Evolutionary conservation across 2,797 vertebrate species (phyloP).

Genomic region (Pangasius krempfi): DNA sequence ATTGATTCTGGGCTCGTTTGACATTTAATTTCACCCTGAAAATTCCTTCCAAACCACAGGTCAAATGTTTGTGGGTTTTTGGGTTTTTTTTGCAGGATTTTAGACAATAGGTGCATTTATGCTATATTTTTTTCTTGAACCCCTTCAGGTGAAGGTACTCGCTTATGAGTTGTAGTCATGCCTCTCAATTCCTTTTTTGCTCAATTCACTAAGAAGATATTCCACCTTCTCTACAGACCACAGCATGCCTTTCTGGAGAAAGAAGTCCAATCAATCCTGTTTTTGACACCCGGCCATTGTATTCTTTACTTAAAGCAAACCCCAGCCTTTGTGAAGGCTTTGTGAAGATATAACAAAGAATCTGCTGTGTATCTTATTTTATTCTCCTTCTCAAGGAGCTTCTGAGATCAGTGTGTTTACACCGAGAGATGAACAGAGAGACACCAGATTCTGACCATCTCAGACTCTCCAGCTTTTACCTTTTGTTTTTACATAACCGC

Average conservation of each 20-base stretch:
- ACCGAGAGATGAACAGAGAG: background rate
- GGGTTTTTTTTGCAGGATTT: background rate
- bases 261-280: background rate
- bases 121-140: background rate
- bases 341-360: constrained; percentile 45
- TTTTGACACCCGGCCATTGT: background rate
- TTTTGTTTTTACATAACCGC: background rate
- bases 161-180: background rate
- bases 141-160: background rate
- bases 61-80: background rate
- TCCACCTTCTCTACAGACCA: background rate
- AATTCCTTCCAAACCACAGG: background rate
- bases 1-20: background rate
- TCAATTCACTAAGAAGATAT: background rate
- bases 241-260: background rate
- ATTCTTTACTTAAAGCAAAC: background rate
- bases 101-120: background rate
- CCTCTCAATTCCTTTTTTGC: background rate
- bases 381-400: background rate
- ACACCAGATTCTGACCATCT: background rate
- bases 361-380: background rate
- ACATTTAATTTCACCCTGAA: background rate
- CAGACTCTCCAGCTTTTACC: background rate
- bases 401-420: background rate
- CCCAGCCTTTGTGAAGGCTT: background rate